These are phyloP conservation scores for Trinectes maculatus DNA, from an alignment of 2,113 vertebrate species.

Conservation along the genomic window DNA sequence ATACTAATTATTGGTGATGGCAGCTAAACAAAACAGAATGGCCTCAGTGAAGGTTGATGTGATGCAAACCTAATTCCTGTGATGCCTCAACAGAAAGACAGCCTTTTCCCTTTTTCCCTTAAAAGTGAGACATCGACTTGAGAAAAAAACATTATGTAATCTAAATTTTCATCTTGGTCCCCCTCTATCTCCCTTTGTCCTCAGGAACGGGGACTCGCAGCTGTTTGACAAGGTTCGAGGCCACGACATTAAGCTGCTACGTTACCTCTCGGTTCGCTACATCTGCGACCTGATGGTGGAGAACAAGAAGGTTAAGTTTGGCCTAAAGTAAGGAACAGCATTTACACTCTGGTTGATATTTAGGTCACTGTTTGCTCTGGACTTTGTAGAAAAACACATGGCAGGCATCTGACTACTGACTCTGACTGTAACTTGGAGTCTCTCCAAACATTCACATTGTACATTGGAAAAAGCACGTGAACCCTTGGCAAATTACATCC, in stretches of 20 bases:
- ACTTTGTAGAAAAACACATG: not conserved
- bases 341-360: slow-evolving; percentile 13
- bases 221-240: slow-evolving; percentile 98
- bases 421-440: no score
- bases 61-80: not conserved
- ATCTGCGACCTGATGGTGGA: slow-evolving; percentile 99
- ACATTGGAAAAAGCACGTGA: not conserved
- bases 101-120: not conserved
- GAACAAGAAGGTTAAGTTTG: slow-evolving; percentile 99
- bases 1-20: not conserved
- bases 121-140: not conserved
- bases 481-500: not conserved
- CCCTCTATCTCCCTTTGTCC: not conserved
- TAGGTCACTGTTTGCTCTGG: slow-evolving; percentile 15
- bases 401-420: not conserved
- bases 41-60: not conserved
- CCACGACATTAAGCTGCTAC: slow-evolving; percentile 94
- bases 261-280: slow-evolving; percentile 93
- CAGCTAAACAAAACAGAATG: not conserved
- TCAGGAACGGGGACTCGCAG: slow-evolving; percentile 94
- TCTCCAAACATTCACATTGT: not conserved
- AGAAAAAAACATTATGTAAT: not conserved
- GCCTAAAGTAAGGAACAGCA: slow-evolving; percentile 90
- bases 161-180: no score
- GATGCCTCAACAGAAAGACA: not conserved